A percentile compares a stretch with the other conserved stretches of the same genome.
Conservation (phyloP, 2,797 vertebrate species). For the Macropodus opercularis region DNA sequence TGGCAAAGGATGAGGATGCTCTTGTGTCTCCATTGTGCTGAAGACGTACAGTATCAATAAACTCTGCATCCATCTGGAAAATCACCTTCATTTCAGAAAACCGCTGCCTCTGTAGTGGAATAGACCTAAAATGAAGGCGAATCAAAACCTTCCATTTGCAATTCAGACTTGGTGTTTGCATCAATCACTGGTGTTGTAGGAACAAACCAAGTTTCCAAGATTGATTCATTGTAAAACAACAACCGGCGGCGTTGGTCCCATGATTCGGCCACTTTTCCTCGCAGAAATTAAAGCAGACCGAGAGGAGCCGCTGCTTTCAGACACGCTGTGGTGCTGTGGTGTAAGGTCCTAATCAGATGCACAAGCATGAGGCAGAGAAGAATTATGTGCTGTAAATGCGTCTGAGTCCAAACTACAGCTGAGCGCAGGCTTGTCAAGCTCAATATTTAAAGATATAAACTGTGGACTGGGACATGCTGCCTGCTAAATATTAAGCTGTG, state of each 20-base stretch:
- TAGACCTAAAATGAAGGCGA: constrained; percentile 1
- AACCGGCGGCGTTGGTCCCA: too few species aligned
- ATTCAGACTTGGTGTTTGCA: not conserved
- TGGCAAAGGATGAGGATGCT: constrained; percentile 6
- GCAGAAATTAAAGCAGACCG: too few species aligned
- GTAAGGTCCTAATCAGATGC: constrained; percentile 15
- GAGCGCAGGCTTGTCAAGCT: constrained; percentile 4
- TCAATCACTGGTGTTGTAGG: too few species aligned
- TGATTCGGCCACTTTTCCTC: too few species aligned
- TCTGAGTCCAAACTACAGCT: not conserved
- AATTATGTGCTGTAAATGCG: constrained; percentile 6
- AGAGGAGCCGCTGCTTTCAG: too few species aligned
- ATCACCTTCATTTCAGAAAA: constrained; percentile 13
- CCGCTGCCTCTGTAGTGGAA: not conserved
- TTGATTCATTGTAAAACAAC: too few species aligned
- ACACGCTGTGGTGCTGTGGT: too few species aligned
- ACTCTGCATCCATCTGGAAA: constrained; percentile 16
- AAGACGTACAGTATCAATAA: constrained; percentile 8
- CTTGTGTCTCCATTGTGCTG: constrained; percentile 24
- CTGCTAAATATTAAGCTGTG: constrained; percentile 6
- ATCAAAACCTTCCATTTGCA: constrained; percentile 23
- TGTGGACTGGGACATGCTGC: not conserved
- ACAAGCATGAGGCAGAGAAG: constrained; percentile 4
- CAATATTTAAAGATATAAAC: not conserved
- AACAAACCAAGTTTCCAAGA: too few species aligned